Base-by-base conservation (phyloP, 92 coral and sea anemone genomes). In the Phymanthus crucifer region DNA sequence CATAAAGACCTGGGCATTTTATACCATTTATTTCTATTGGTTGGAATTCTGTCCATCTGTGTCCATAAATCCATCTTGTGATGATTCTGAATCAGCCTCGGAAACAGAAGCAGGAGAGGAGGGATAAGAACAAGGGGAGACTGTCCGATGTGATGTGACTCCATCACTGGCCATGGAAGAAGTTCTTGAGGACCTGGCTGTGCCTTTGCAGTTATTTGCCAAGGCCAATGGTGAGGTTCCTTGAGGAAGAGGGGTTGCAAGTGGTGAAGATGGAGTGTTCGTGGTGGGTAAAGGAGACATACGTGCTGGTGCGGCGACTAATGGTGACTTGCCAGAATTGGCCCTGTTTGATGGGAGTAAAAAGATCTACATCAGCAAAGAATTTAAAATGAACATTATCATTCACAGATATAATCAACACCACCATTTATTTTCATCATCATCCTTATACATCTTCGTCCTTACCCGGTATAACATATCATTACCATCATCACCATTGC, bases 81-180 rank as follows among this genome's bases (percentile, higher is more conserved):
- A 93, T 29, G 90, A 83, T 50, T 93, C 99, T 13, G 97, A 96
- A 32, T 87, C 90, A n/a, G 86, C 88, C 32, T 93, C 98, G 0
- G 89, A 86, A 32, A 91, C 98, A 3, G 91, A 89, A 32, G 97
- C 94, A 33, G 99, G 99, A 8, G 99, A 96, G 12, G 99, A 93
- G 3, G 99, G 99, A 70, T 91, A 93, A 23, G 99, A 96, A 40
- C 87, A 88, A 23, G 97, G 97, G 7, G 99, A 93, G 77, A 85
- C 78, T 12, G 99, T 91, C 21, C 99, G 90, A 47, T 93, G 94
- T 1, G 97, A 93, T 23, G 90, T 91, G 34, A 91, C 92, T 78
- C 97, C 91, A 73, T 93, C 97, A 83, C 97, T 93, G 4, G 97
- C 97, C 86, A 93, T 86, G 33, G 97, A 93, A 31, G 97, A 93